A percentile compares a stretch with the other conserved stretches of the same genome.
These are phyloP conservation scores for Trachops cirrhosus DNA, from an alignment of 2,797 vertebrate species.

Conservation along the genomic window DNA sequence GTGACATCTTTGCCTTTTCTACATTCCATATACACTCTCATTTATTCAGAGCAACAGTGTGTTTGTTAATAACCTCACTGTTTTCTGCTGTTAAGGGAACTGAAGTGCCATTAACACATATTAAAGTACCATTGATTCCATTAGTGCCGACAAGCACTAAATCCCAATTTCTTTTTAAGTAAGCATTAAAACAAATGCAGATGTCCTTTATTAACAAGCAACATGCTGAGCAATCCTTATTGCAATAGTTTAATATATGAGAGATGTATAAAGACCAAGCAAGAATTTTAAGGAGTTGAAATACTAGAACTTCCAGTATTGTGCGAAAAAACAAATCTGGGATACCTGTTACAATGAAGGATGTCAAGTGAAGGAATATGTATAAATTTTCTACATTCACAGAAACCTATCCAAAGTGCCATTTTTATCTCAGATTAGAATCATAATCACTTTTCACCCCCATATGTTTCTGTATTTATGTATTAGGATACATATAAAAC, in stretches of 20 bases:
- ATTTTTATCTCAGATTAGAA: conserved; percentile 25
- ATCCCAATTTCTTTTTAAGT: conserved; percentile 78
- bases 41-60: conserved; percentile 17
- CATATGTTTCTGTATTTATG: neutral
- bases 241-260: conserved; percentile 63
- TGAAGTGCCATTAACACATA: conserved; percentile 75
- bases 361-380: neutral
- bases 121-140: conserved; percentile 77
- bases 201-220: conserved; percentile 73
- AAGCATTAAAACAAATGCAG: conserved; percentile 77
- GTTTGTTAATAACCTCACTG: conserved; percentile 62
- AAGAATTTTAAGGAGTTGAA: conserved; percentile 25
- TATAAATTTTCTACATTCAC: neutral
- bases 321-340: no score
- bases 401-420: neutral
- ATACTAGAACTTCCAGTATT: neutral
- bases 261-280: conserved; percentile 50
- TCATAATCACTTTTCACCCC: conserved; percentile 20
- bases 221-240: conserved; percentile 65
- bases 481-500: neutral
- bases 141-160: conserved; percentile 71
- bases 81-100: conserved; percentile 66
- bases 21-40: neutral
- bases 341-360: neutral
- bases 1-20: neutral